Percentiles rank a stretch among this genome's conserved stretches.
These are phyloP conservation scores for Umimayanthus kanabou DNA, from an alignment of 92 coral and sea anemone genomes.

Conservation along the genomic window DNA sequence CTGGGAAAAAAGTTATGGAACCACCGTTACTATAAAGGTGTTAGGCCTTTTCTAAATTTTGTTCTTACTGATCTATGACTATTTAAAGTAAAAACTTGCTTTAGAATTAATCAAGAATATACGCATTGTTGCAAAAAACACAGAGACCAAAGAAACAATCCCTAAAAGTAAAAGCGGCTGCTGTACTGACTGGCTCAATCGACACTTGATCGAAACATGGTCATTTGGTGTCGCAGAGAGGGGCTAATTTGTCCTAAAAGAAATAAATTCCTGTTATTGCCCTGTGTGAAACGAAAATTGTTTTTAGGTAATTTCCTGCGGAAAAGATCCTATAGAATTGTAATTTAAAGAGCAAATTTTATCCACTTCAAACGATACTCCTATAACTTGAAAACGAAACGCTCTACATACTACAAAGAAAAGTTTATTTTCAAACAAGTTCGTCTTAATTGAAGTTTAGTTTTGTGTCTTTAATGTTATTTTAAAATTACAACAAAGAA, in stretches of 20 bases:
- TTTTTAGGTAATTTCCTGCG: constrained; percentile 25
- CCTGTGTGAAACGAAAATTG: not conserved
- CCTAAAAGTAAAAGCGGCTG: not conserved
- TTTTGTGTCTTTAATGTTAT: not conserved
- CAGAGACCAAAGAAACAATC: not conserved
- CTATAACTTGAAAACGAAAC: not conserved
- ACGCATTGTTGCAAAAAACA: not conserved
- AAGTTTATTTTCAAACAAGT: not conserved
- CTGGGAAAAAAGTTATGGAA: too few relatives aligned
- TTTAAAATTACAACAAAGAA: constrained; percentile 4
- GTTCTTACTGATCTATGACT: not conserved
- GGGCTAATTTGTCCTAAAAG: not conserved
- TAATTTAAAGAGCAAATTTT: constrained; percentile 19
- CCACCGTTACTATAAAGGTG: too few relatives aligned
- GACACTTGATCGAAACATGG: not conserved
- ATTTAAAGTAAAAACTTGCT: not conserved
- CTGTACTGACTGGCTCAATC: too few relatives aligned
- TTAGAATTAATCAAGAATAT: not conserved
- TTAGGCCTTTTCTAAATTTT: not conserved
- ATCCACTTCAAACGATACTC: constrained; percentile 31
- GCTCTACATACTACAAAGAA: not conserved
- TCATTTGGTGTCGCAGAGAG: not conserved
- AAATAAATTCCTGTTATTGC: constrained; percentile 8
- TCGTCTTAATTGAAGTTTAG: not conserved
- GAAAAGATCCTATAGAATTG: constrained; percentile 20